A percentile compares a stretch with the other conserved stretches of the same genome.
Conservation (phyloP, 2,797 vertebrate genomes). For the Mormyrops attenuatus region DNA sequence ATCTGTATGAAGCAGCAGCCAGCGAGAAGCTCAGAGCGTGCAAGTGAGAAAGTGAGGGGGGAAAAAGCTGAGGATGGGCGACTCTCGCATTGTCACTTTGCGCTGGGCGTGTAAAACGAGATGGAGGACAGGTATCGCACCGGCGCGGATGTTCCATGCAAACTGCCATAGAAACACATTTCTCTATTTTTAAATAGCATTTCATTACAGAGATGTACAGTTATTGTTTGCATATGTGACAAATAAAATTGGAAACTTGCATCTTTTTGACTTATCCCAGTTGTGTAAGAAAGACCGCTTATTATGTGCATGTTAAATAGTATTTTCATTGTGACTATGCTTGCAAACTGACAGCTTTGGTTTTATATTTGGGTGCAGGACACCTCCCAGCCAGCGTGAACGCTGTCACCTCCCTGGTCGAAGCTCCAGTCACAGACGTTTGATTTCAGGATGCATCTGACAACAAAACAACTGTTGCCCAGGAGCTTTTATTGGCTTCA, state of each 20-base stretch:
- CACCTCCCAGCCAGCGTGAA: slow-evolving; percentile 41
- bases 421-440: slow-evolving; percentile 46
- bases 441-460: slow-evolving; percentile 16
- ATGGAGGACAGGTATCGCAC: background rate
- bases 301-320: slow-evolving; percentile 19
- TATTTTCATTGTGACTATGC: background rate
- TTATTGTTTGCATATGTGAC: background rate
- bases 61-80: background rate
- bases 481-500: slow-evolving; percentile 24
- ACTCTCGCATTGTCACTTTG: slow-evolving; percentile 12
- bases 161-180: slow-evolving; percentile 2
- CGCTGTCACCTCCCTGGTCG: slow-evolving; percentile 38
- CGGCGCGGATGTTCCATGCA: background rate
- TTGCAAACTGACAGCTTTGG: slow-evolving; percentile 40
- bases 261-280: slow-evolving; percentile 10
- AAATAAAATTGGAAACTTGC: background rate
- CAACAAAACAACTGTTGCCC: background rate
- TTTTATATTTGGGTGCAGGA: slow-evolving; percentile 36
- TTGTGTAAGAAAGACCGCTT: slow-evolving; percentile 5
- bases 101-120: background rate
- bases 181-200: background rate
- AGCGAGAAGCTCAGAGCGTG: slow-evolving; percentile 2
- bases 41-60: slow-evolving; percentile 5
- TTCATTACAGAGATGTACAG: background rate
- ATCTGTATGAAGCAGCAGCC: slow-evolving; percentile 22